Percentiles rank a stretch among this genome's conserved stretches.
Evolutionary conservation across 2,888 invertebrate genomes (phyloP).

Genomic region (Xestia rhomboidea): DNA sequence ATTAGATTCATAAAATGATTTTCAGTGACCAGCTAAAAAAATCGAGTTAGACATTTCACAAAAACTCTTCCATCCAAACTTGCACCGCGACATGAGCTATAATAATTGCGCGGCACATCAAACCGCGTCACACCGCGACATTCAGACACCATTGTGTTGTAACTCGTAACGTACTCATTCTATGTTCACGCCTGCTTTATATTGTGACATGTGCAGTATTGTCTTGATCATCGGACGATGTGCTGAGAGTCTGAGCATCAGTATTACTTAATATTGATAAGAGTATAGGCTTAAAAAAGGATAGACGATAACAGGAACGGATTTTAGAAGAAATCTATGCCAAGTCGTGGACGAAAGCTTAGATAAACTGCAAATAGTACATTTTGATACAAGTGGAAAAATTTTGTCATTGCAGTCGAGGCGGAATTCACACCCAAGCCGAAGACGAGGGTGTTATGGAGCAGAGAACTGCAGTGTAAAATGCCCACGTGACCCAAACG

Average conservation of each 20-base stretch:
- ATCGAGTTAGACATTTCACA: not conserved
- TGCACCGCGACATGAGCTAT: constrained; percentile 47
- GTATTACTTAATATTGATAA: not conserved
- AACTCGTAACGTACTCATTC: constrained; percentile 66
- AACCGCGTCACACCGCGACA: constrained; percentile 69
- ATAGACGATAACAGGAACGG: no score
- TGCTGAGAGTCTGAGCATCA: not conserved
- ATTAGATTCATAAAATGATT: no score
- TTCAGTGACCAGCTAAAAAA: no score
- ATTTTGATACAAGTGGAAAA: no score
- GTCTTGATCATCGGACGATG: constrained; percentile 11
- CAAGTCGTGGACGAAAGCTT: no score
- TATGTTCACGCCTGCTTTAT: constrained; percentile 43
- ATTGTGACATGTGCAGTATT: constrained; percentile 38
- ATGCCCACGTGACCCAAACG: no score
- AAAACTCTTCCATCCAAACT: constrained; percentile 6
- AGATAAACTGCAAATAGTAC: no score
- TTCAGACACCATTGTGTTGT: constrained; percentile 72
- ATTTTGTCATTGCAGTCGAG: no score
- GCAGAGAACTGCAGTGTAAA: no score
- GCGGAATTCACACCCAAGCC: no score
- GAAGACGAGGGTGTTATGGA: no score
- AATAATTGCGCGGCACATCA: constrained; percentile 70
- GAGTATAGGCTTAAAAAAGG: not conserved
- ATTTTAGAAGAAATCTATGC: no score